Evolutionary conservation across 2,797 vertebrate species (phyloP), one percentile per base, ranked within the genome.

Genomic region (Brachymystax lenok): DNA sequence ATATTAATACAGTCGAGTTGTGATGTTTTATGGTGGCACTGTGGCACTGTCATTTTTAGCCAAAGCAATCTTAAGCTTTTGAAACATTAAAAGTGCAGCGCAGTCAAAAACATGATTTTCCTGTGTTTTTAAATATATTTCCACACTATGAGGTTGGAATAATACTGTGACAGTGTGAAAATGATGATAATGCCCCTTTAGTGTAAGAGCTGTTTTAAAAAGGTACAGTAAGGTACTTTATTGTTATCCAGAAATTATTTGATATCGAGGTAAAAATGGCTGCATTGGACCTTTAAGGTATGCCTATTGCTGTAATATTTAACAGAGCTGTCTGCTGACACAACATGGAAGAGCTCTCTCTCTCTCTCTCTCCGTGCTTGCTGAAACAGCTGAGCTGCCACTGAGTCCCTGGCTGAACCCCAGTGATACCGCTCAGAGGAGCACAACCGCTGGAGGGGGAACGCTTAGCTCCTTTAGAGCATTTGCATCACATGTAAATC

Each of bases 401-500:
- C 16, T 8, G 66, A 68, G 66, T 33, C 66, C 66, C 66, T 35
- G 75, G 59, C 67, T 19, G 79, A 80, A 77, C 78, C 68, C 71
- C 51, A 71, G 74, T 73, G 63, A 72, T 74, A 74, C 51, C 75
- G 30, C 74, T 46, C 30, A 13, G 51, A 30, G 50, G 54, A 4
- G 51, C 67, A 50, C 70, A 30, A 21, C 21, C 14, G 77, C 79
- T 68, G 33, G 67, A 4, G 68, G 7, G 30, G 52, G 52, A 40
- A 5, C 24, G 73, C 77, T 69, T 67, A 67, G 35, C 33, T 59
- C 54, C 24, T 21, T 69, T 76, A 68, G 68, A 54, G 33, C 54
- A 83, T 46, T 85, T 86, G 78, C 74, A 86, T 89, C 40, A 24
- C 40, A 79, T 84, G 78, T 84, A 83, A 83, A 82, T 89, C 80